Evolutionary conservation across 2,797 vertebrate species (phyloP).

Genomic region (Danio aesculapii): DNA sequence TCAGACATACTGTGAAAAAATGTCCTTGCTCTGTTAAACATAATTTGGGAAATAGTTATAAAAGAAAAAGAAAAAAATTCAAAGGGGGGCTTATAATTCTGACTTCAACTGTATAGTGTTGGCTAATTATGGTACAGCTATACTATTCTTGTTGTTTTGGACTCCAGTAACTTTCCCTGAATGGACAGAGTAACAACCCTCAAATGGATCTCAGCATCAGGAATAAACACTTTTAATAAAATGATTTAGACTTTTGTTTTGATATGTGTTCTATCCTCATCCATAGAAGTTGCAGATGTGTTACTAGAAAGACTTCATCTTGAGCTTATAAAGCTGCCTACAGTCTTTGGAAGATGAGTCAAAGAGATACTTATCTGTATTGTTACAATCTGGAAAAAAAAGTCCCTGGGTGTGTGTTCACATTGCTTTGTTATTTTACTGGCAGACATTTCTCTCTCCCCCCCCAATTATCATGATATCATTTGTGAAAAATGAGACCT

Average conservation of each 20-base stretch:
- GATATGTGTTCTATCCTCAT: not conserved
- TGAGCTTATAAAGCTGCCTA: not conserved
- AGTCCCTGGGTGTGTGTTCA: slow-evolving; percentile 19
- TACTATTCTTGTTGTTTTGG: not conserved
- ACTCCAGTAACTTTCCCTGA: not conserved
- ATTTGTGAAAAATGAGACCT: slow-evolving; percentile 32
- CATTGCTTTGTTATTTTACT: slow-evolving; percentile 5
- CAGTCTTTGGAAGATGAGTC: slow-evolving; percentile 21
- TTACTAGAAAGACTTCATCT: not conserved
- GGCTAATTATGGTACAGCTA: no score
- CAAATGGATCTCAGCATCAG: not conserved
- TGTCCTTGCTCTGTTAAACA: no score
- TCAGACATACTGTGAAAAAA: no score
- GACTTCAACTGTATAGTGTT: no score
- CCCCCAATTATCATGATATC: slow-evolving; percentile 32
- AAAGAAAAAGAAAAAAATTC: no score
- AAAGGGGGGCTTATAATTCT: no score
- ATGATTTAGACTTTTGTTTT: not conserved
- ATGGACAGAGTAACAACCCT: not conserved
- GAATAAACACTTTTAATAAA: not conserved
- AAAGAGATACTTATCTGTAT: slow-evolving; percentile 22
- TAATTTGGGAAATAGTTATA: no score
- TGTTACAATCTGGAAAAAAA: slow-evolving; percentile 10
- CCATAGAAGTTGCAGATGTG: slow-evolving; percentile 10
- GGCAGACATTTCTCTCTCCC: slow-evolving; percentile 15